Evolutionary conservation across 92 coral and sea anemone species (phyloP), one percentile per base, ranked within the genome.

Genomic region (Paragorgia papillata): DNA sequence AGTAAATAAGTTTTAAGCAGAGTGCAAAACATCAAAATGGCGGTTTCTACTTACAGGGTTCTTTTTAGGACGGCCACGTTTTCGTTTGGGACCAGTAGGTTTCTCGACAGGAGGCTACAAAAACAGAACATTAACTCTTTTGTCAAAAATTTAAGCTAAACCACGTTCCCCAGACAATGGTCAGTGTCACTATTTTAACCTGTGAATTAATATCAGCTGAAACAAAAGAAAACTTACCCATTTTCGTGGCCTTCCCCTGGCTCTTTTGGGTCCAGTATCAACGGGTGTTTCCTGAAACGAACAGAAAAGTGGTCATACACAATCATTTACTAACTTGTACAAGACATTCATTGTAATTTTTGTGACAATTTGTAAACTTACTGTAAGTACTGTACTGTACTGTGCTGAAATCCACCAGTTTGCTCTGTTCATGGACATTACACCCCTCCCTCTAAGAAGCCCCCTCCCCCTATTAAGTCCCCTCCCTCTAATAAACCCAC

Each of bases 191-290:
- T 17, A 25, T n/a, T 57, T n/a, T n/a, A n/a, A n/a, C n/a, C n/a
- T n/a, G n/a, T n/a, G n/a, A n/a, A n/a, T n/a, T n/a, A n/a, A n/a
- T n/a, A n/a, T n/a, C n/a, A n/a, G n/a, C n/a, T 24, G 10, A 10
- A 24, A 57, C 2, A 57, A 1, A 1, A 57, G 10, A n/a, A 57
- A 3, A 61, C 76, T 74, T 65, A 92, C 97, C 96, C 96, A 92
- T 88, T 92, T 92, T 62, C 96, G 59, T 63, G 97, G 97, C 74
- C 97, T 76, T 58, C 97, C 97, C 82, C 97, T 67, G 9, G 97
- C 92, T 75, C 97, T 82, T 30, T 92, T 92, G 9, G 96, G 90
- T 69, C 92, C 91, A 24, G 97, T 90, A 35, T 76, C 54, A 14
- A 83, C 79, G 21, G 95, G 97, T 81, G 89, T 91, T 21, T 93